A percentile compares a stretch with the other conserved stretches of the same genome.
Evolutionary conservation across 2,797 vertebrate genomes (phyloP).

Genomic region (Lepidocolaptes lacrymiger): DNA sequence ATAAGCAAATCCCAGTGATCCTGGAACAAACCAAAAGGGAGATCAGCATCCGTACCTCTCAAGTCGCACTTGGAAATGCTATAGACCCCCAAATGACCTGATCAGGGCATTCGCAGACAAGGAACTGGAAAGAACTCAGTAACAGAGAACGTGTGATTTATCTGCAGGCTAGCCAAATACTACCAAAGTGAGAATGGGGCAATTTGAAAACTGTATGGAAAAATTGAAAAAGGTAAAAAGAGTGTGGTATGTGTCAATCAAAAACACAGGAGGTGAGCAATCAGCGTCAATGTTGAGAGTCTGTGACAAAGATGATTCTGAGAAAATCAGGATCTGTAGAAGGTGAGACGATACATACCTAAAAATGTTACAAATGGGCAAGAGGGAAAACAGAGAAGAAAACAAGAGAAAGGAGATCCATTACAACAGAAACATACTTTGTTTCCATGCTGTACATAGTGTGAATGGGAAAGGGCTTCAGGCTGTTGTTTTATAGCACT

Average conservation of each 20-base stretch:
- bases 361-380: not conserved
- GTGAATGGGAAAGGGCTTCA: not conserved
- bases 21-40: not conserved
- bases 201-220: not conserved
- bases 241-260: fast-evolving
- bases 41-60: not conserved
- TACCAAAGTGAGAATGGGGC: not conserved
- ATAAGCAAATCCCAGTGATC: fast-evolving
- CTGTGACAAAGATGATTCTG: not conserved
- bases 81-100: not conserved
- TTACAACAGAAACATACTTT: not conserved
- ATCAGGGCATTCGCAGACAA: not conserved
- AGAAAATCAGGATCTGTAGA: not conserved
- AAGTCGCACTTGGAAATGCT: not conserved
- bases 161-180: not conserved
- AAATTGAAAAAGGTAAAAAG: not conserved
- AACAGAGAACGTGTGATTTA: not conserved
- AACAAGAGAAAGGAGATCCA: not conserved
- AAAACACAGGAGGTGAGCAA: not conserved
- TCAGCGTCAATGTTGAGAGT: not conserved
- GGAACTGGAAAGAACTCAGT: not conserved
- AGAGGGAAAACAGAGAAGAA: not conserved
- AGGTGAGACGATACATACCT: not conserved
- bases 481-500: not conserved
- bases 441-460: too few species aligned